These are phyloP conservation scores for Thysanoteuthis rhombus DNA, from an alignment of 2,888 invertebrate species.

Conservation along the genomic window DNA sequence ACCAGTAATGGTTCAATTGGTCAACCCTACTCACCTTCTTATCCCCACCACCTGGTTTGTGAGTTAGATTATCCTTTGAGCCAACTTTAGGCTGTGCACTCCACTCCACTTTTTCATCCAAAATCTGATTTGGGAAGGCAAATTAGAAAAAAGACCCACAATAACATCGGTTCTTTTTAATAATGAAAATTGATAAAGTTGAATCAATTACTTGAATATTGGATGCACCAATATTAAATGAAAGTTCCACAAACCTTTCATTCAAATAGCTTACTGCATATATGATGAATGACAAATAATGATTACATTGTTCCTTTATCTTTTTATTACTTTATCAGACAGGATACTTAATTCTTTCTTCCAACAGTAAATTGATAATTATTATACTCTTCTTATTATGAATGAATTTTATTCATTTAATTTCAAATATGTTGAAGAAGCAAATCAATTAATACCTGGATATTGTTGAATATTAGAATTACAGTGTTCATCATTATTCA, in stretches of 20 bases:
- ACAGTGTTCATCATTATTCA: not conserved
- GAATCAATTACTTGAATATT: not conserved
- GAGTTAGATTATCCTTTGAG: conserved; percentile 85
- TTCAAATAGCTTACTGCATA: not conserved
- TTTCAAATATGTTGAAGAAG: not conserved
- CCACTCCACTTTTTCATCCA: conserved; percentile 39
- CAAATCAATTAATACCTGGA: not conserved
- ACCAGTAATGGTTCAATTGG: not conserved
- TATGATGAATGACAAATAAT: not conserved
- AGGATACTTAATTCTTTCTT: not conserved
- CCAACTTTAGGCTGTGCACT: conserved; percentile 75
- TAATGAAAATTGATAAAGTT: not conserved
- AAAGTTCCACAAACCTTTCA: not conserved
- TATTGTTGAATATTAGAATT: not conserved
- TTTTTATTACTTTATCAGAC: not conserved
- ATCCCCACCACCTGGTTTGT: conserved; percentile 86
- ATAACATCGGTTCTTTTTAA: not conserved
- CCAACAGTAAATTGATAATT: not conserved
- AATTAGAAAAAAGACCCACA: conserved; percentile 1
- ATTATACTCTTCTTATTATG: not conserved
- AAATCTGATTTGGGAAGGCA: conserved; percentile 34
- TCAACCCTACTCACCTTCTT: conserved; percentile 74
- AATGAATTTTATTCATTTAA: not conserved
- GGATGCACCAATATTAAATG: not conserved
- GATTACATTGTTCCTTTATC: not conserved